Base-by-base conservation (phyloP, 1,140 invertebrate species). In the Notospermus geniculatus region DNA sequence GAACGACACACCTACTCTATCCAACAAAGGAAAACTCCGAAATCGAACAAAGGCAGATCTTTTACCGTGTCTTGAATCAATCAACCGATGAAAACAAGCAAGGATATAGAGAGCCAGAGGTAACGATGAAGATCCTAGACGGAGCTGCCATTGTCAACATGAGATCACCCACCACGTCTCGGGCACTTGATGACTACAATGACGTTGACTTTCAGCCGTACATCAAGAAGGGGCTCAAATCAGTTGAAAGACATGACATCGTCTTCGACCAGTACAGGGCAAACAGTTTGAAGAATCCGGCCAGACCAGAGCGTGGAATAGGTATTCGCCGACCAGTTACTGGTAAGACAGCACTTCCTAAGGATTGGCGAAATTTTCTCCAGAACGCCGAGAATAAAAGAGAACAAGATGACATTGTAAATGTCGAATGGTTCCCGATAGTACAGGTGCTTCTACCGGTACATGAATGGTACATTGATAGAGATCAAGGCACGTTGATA, bases 361-460 rank as follows among this genome's bases (percentile, higher is more conserved):
- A 1, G 43, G 61, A 67, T 23, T 70, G 67, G 64, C 1, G 30
- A 52, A 67, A 39, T 57, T 72, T 71, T 43, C 60, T 71, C 23
- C 11, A 59, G 43, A 57, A 69, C 30, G 23, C 29, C n/a, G 46
- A 27, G 41, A 71, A 71, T 57, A 71, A 71, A 36, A 67, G 67
- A 29, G 66, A 71, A 28, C 67, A 64, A 4, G 67, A n/a, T 69
- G 29, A n/a, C n/a, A n/a, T n/a, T n/a, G n/a, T n/a, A n/a, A n/a
- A n/a, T n/a, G n/a, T n/a, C n/a, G n/a, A n/a, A n/a, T n/a, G n/a
- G n/a, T n/a, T n/a, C n/a, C n/a, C n/a, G n/a, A n/a, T n/a, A n/a
- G n/a, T n/a, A n/a, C n/a, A n/a, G n/a, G n/a, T n/a, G n/a, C n/a
- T n/a, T n/a, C n/a, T n/a, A n/a, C n/a, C n/a, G n/a, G n/a, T n/a